Evolutionary conservation across 2,113 vertebrate genomes (phyloP), one percentile per base, ranked within the genome.

Genomic region (Nyctereutes procyonoides): DNA sequence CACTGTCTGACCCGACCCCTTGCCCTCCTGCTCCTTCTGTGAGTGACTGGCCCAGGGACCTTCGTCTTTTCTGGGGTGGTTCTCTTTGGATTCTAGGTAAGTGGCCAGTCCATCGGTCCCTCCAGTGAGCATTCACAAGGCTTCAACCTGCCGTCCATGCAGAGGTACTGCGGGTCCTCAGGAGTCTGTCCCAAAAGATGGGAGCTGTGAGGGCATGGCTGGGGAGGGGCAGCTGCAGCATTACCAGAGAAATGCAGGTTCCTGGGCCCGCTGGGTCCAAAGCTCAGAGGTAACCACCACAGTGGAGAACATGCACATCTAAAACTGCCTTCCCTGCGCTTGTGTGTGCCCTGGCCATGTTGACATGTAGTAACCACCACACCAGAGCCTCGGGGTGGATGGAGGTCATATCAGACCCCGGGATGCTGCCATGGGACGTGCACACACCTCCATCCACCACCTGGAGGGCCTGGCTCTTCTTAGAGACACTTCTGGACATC

Each of bases 341-440:
- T 24, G 13, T 5, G 1, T 24, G 62, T 79, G 56, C 43, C 53
- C 55, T 28, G 55, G 53, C 22, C 4, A 28, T 14, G n/a, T 2
- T 24, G 53, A 51, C 5, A n/a, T 1, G 3, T 6, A 13, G 20
- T 13, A 48, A 38, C 2, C 26, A 13, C 26, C 24, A 5, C 1
- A 11, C 30, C 24, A 35, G 73, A 51, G 35, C 30, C 16, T 38
- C 4, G 38, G 38, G 22, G 5, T 43, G 38, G 35, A 22, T 0
- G 12, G 22, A 43, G 2, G 7, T 43, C 38, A 26, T 38, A 14
- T 74, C 71, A 74, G 71, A 73, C 22, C 71, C 71, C 22, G 1
- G 5, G 22, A 48, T 22, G 38, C 71, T 48, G 71, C 69, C 4
- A 4, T 4, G 30, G 26, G 63, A 65, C 4, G 1, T 10, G 69